Evolutionary conservation across 2,888 invertebrate species (phyloP).

Genomic region (Stenodema calcarata): DNA sequence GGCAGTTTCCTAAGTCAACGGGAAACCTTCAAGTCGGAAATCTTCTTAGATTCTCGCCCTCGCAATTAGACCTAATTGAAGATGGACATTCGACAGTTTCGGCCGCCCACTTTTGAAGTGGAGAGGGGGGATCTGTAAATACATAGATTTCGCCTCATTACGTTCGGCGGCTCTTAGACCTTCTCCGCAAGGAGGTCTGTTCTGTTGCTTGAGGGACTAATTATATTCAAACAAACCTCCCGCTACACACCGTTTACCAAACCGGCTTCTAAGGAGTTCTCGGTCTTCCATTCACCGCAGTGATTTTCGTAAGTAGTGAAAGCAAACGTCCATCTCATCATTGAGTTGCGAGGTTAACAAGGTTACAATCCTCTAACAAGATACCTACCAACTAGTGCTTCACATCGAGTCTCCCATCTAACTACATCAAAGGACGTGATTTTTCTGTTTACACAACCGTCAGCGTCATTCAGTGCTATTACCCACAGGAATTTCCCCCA

Average conservation of each 20-base stretch:
- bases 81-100: neutral
- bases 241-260: neutral
- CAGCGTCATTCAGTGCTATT: neutral
- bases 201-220: neutral
- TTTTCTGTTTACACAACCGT: neutral
- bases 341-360: slow-evolving; percentile 2
- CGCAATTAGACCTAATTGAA: slow-evolving; percentile 42
- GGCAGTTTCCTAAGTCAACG: slow-evolving; percentile 1
- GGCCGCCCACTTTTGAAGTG: neutral
- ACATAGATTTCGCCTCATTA: slow-evolving; percentile 42
- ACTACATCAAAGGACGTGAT: neutral
- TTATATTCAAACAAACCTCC: slow-evolving; percentile 45
- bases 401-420: neutral
- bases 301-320: neutral
- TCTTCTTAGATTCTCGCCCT: slow-evolving; percentile 28
- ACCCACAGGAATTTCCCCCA: too few species aligned
- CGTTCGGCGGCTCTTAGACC: neutral
- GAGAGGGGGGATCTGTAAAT: slow-evolving; percentile 35
- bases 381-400: neutral
- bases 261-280: slow-evolving; percentile 18
- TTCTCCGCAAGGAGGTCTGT: neutral
- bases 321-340: slow-evolving; percentile 23
- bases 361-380: slow-evolving; percentile 4
- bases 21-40: slow-evolving; percentile 4
- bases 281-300: neutral